Base-by-base conservation (phyloP, 92 coral and sea anemone genomes). In the Zoanthus gigantus region DNA sequence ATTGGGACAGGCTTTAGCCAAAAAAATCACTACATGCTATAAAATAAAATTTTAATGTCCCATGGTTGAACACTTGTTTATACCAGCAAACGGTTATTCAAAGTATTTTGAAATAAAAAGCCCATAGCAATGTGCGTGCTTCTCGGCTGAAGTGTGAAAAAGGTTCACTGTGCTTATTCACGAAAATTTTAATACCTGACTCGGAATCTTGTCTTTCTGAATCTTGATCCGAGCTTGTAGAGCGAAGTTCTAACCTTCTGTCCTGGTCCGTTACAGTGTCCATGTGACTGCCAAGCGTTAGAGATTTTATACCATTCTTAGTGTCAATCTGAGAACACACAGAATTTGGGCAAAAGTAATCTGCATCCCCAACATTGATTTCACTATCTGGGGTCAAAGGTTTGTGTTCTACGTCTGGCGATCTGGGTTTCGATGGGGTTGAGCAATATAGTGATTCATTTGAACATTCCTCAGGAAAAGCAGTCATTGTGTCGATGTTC, bases 381-480 rank as follows among this genome's bases (percentile, higher is more conserved):
- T 91, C 89, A 65, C 91, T 89, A 65, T 90, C 94, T n/a, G 91
- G 90, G 46, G 88, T 89, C 48, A 84, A 86, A 67, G 90, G 78
- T 89, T 89, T 92, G 30, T 74, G 57, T 13, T 91, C 92, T 66
- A 88, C 84, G 86, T 91, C 94, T 18, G 94, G 94, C 29, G 94
- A 91, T 48, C 92, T 69, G 11, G 92, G 90, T 83, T 90, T 71
- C 2, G 90, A 78, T 18, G 96, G 98, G 79, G 98, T 91, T 91
- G 95, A 90, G 92, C 96, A 93, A 93, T 95, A 95, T 82, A 95
- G 76, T 16, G 98, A 95, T 88, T 95, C 98, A 56, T 95, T 95
- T 30, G 96, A 89, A 92, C 98, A 95, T 71, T 95, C 98, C 74
- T 95, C 98, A 7, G 98, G 96, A 23, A 95, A 82, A 23, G 93